Base-by-base conservation (phyloP, 2,888 invertebrate genomes). In the Bombylius major region DNA sequence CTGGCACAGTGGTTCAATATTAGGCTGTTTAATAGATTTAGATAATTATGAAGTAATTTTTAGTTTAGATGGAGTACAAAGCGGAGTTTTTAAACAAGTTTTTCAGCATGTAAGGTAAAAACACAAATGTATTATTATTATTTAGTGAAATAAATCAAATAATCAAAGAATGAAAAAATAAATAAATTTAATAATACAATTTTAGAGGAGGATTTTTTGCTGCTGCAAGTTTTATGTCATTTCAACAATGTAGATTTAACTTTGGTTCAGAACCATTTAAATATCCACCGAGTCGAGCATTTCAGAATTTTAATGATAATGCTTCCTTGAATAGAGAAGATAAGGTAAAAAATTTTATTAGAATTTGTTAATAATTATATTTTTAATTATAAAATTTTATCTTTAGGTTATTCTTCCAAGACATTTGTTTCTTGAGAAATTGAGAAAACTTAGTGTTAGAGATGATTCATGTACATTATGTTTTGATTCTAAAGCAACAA, bases 151-250 rank as follows among this genome's bases (percentile, higher is more conserved):
- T 3, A 11, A 33, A 36, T 32, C 44, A 36, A 50, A 23, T 49
- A 55, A 46, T 49, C 33, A 42, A 12, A 32, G 23, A 42, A 13
- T 32, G 7, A 9, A 46, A 11, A 14, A 14, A 47, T 11, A 12
- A 33, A 32, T 34, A 46, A 14, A 39, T 33, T 36, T 47, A 12
- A 44, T 52, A 44, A 33, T 50, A 14, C 4, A 13, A 5, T 45
- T 45, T 45, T 71, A 91, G 89, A 63, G 80, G 82, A 63, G 94
- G 94, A 39, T 94, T 91, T 75, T 95, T 90, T 75, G 93, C 95
- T 9, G 95, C 93, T 5, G 95, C 94, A 5, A 94, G 92, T 72
- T 94, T 95, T 73, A 95, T 94, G 94, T 90, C 93, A 60, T 95
- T 92, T 78, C 95, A 96, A 71, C 94, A 94, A 69, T 93, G 93